These are phyloP conservation scores for Troglohyphantes excavatus DNA, from an alignment of 2,888 invertebrate species.

Conservation along the genomic window DNA sequence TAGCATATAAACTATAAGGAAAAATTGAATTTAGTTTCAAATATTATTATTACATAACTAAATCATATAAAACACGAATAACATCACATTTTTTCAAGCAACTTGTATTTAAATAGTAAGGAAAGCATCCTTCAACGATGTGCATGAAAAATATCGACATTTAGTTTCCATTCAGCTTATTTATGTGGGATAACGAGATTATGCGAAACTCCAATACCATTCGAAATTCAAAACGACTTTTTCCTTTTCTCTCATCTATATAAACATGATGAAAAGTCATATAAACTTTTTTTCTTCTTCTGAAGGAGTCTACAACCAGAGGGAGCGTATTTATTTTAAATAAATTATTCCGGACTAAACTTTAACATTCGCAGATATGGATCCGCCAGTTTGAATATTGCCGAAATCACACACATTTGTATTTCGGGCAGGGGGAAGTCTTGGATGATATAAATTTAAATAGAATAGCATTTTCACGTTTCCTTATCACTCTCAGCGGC, in stretches of 20 bases:
- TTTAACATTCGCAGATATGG: conserved; percentile 37
- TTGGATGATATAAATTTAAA: conserved; percentile 64
- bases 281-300: conserved; percentile 1
- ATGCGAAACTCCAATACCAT: not conserved
- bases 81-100: no score
- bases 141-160: not conserved
- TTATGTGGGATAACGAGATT: not conserved
- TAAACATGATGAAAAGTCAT: conserved; percentile 6
- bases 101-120: no score
- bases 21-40: no score
- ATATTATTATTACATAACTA: no score
- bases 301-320: conserved; percentile 16
- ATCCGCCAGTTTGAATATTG: conserved; percentile 54
- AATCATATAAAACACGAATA: no score
- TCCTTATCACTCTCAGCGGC: conserved; percentile 55
- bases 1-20: no score
- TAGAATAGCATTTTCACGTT: conserved; percentile 61
- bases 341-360: conserved; percentile 44
- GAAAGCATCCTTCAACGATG: not conserved
- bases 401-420: conserved; percentile 58
- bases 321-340: conserved; percentile 54
- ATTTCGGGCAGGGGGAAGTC: conserved; percentile 16
- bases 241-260: conserved; percentile 4
- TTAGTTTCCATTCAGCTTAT: not conserved
- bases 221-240: not conserved